Evolutionary conservation across 1,140 invertebrate species (phyloP).

Genomic region (Drosophila biarmipes): DNA sequence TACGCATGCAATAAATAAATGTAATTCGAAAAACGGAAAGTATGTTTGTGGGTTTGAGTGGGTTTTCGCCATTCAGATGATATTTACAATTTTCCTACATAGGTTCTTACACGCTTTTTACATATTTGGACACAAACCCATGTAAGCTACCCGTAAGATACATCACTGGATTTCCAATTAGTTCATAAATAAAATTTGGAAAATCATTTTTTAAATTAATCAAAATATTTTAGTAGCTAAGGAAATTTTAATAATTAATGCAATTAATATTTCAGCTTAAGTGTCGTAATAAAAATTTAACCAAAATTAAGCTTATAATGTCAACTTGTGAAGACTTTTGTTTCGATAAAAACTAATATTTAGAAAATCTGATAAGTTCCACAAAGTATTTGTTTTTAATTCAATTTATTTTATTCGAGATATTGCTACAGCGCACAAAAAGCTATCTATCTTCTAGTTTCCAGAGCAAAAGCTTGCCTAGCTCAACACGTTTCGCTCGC

Average conservation of each 20-base stretch:
- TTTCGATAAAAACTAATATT: no score
- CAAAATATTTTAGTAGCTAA: no score
- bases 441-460: conserved; percentile 9
- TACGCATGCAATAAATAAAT: conserved; percentile 83
- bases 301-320: no score
- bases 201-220: no score
- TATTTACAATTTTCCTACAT: neutral
- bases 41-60: neutral
- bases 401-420: neutral
- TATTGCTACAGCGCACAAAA: neutral
- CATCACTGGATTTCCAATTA: no score
- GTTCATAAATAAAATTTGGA: neutral
- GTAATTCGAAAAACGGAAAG: conserved; percentile 60
- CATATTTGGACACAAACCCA: conserved; percentile 1
- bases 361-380: no score
- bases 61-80: neutral
- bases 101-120: neutral
- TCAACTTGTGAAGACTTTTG: no score
- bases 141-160: neutral
- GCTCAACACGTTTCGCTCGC: neutral
- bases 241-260: no score
- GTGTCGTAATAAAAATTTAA: no score
- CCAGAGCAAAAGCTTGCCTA: conserved; percentile 16
- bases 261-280: no score
- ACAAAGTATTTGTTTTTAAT: no score